phyloP scores from a whole-genome alignment of 2,113 vertebrate species.

The Actenoides lindsayi region DNA sequence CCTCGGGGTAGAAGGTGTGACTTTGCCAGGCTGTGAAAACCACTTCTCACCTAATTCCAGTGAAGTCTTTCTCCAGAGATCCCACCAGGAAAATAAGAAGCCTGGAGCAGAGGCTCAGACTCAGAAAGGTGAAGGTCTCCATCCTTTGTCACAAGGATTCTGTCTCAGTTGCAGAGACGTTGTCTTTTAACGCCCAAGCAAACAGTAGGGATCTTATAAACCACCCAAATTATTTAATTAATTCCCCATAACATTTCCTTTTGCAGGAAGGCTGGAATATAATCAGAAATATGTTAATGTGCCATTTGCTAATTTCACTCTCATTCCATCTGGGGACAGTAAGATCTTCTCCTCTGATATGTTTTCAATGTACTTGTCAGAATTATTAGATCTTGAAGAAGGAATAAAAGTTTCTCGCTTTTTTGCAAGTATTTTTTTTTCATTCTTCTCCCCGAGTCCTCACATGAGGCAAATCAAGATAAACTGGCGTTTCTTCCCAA shows the following conservation, averaged over 20 bases:
- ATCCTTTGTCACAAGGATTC: not conserved
- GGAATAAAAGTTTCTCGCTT: not conserved
- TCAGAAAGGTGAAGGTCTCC: not conserved
- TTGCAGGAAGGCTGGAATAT: not conserved
- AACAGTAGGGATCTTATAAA: not conserved
- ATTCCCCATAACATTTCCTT: not conserved
- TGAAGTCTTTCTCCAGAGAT: not conserved
- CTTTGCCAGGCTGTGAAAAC: not conserved
- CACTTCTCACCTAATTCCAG: not conserved
- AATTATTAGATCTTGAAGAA: slow-evolving; percentile 25
- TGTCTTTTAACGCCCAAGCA: not conserved
- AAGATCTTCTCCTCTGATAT: slow-evolving; percentile 42
- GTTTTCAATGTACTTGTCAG: slow-evolving; percentile 51
- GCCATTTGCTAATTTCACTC: slow-evolving; percentile 52
- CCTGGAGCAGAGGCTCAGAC: not conserved
- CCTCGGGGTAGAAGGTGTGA: not conserved
- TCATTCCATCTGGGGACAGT: slow-evolving; percentile 40
- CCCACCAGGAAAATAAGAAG: not conserved
- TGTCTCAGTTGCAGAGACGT: not conserved
- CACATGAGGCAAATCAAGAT: not conserved
- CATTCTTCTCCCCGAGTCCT: not conserved
- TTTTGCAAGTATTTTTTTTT: not conserved
- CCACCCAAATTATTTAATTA: not conserved
- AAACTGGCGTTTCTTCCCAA: not conserved
- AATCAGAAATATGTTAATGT: slow-evolving; percentile 65